Conservation (phyloP, 1,140 invertebrate species). For the Nephila pilipes region DNA sequence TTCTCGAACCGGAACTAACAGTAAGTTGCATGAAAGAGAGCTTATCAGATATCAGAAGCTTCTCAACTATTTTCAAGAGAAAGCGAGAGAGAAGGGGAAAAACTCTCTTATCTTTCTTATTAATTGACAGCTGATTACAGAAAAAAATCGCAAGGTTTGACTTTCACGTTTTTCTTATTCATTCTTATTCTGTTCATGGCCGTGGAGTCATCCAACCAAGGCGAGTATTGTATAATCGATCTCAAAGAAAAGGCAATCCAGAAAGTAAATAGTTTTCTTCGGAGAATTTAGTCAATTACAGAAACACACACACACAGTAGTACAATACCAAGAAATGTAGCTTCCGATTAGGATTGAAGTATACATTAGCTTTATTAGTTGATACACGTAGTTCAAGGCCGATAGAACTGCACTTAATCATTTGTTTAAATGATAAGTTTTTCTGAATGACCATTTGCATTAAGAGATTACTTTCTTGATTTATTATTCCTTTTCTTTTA, state of each 20-base stretch:
- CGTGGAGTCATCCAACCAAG: background rate
- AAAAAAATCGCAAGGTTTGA: background rate
- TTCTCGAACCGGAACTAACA: too few relatives aligned
- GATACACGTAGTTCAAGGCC: too few relatives aligned
- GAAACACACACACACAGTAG: too few relatives aligned
- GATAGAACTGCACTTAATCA: too few relatives aligned
- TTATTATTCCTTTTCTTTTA: too few relatives aligned
- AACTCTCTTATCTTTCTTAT: background rate
- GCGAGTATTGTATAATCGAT: background rate
- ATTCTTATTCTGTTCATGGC: background rate
- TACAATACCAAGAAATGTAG: background rate
- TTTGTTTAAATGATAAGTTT: too few relatives aligned
- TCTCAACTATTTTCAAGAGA: background rate
- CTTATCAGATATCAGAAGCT: too few relatives aligned
- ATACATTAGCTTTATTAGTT: too few relatives aligned
- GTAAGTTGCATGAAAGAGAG: too few relatives aligned
- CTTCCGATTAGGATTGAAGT: background rate
- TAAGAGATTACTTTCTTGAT: too few relatives aligned
- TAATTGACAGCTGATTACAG: constrained; percentile 21
- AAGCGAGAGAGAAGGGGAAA: background rate
- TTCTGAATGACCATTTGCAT: too few relatives aligned
- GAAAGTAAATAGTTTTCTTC: background rate
- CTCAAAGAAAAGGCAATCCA: background rate
- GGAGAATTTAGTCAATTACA: background rate
- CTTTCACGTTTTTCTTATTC: background rate